Base-by-base conservation (phyloP, 2,888 invertebrate species). In the Lordiphosa fenestrarum region DNA sequence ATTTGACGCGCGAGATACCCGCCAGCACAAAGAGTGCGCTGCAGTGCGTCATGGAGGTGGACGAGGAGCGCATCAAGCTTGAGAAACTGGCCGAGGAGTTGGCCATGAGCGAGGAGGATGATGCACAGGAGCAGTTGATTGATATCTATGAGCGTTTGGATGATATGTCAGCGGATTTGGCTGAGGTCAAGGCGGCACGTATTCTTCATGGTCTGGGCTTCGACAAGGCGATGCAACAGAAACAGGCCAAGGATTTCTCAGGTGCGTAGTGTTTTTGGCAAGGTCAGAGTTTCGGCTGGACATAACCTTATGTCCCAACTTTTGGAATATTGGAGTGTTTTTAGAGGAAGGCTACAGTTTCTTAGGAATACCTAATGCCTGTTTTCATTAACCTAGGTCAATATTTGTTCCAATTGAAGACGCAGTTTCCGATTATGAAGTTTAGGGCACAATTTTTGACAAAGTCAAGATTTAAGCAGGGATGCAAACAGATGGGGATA, bases 191-290 rank as follows among this genome's bases (percentile, higher is more conserved):
- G 69, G 99, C 99, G 5, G 98, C 97, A 1, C 94, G 96, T 86
- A 97, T 99, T 76, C 92, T 99, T 7, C 95, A 97, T 88, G 99
- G 99, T 92, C 93, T 99, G 15, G 99, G 99, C 12, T 99, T 99
- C 89, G 94, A 93, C 56, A 92, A 92, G 75, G 92, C 93, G 49
- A 96, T 96, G 96, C 98, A 98, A 90, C 93, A 89, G 88, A 92
- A 96, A 90, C 92, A 96, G 78, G 95, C 95, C 53, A 95, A 94
- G 91, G 96, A 96, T 87, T 96, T 96, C 89, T 95, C 95, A 35
- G 87, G 87, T 85, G 35, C 67, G 73, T 60, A 23, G 6, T 6
- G 2, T 23, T n/a, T n/a, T n/a, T n/a, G n/a, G n/a, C n/a, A n/a
- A n/a, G n/a, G n/a, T n/a, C n/a, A n/a, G n/a, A n/a, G n/a, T n/a